A percentile compares a stretch with the other conserved stretches of the same genome.
phyloP scores from a whole-genome alignment of 2,113 vertebrate genomes.

The Perognathus longimembris region DNA sequence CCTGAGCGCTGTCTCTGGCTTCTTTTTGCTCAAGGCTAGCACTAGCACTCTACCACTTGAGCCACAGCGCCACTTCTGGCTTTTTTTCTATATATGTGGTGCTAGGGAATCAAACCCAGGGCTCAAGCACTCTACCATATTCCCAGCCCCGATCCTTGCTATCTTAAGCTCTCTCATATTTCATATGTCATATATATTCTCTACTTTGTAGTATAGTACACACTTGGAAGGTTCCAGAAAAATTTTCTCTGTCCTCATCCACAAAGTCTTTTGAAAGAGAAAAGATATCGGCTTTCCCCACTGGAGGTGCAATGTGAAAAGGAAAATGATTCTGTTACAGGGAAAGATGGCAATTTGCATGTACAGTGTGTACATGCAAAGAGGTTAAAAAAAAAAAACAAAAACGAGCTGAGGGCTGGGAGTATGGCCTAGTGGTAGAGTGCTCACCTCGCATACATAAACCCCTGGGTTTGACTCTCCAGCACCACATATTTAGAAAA shows the following conservation, averaged over 20 bases:
- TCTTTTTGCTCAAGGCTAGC: too few relatives aligned
- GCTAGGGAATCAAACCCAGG: too few relatives aligned
- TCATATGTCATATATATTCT: not conserved
- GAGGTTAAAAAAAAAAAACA: not conserved
- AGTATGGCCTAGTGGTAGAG: too few relatives aligned
- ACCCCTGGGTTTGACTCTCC: too few relatives aligned
- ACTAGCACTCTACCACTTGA: too few relatives aligned
- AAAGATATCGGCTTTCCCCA: not conserved
- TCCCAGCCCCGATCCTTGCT: too few relatives aligned
- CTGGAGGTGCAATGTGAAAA: not conserved
- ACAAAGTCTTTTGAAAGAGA: not conserved
- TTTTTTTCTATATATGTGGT: too few relatives aligned
- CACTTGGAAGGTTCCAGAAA: not conserved
- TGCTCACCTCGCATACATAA: too few relatives aligned
- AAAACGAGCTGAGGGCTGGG: not conserved
- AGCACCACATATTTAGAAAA: too few relatives aligned
- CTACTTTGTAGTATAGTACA: not conserved
- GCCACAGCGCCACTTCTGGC: too few relatives aligned
- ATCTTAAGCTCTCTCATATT: not conserved
- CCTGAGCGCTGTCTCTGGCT: too few relatives aligned
- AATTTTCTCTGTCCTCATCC: not conserved
- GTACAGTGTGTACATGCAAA: not conserved
- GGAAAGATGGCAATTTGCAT: not conserved
- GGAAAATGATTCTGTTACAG: fast-evolving
- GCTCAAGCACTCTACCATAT: too few relatives aligned